Evolutionary conservation across 2,113 vertebrate species (phyloP).

Genomic region (Vidua macroura): DNA sequence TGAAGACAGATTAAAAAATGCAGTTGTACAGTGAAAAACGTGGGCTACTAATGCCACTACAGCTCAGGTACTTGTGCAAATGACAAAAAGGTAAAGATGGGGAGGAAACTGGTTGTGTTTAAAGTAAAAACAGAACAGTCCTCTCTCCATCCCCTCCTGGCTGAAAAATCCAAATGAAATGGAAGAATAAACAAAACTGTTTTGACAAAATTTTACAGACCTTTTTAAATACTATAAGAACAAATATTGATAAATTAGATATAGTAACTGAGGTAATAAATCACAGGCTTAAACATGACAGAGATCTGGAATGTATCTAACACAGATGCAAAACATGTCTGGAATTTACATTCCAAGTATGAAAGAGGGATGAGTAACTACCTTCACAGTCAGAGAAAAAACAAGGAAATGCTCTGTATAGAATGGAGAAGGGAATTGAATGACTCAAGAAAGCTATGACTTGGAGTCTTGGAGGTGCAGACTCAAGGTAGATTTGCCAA

Average conservation of each 20-base stretch:
- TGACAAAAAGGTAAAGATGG: neutral
- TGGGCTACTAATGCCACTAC: neutral
- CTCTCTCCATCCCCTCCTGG: neutral
- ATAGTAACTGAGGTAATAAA: neutral
- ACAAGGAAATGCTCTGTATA: neutral
- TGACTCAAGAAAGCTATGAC: neutral
- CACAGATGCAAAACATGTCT: neutral
- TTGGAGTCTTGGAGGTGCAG: neutral
- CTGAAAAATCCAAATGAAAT: neutral
- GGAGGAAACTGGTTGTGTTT: neutral
- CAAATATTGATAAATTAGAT: neutral
- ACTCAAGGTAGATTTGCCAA: neutral
- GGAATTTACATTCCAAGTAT: slow-evolving; percentile 15
- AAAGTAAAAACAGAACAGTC: neutral
- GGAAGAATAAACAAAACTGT: neutral
- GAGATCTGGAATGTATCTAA: neutral
- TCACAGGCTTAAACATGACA: neutral
- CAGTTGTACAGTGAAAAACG: neutral
- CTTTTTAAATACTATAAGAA: neutral
- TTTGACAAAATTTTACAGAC: neutral
- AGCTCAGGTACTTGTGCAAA: neutral
- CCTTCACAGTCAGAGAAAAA: neutral
- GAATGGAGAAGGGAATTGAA: neutral
- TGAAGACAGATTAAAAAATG: neutral
- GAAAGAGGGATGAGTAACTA: neutral